Evolutionary conservation across 1,140 invertebrate species (phyloP), one percentile per base, ranked within the genome.

Genomic region (Gonioctena quinquepunctata): DNA sequence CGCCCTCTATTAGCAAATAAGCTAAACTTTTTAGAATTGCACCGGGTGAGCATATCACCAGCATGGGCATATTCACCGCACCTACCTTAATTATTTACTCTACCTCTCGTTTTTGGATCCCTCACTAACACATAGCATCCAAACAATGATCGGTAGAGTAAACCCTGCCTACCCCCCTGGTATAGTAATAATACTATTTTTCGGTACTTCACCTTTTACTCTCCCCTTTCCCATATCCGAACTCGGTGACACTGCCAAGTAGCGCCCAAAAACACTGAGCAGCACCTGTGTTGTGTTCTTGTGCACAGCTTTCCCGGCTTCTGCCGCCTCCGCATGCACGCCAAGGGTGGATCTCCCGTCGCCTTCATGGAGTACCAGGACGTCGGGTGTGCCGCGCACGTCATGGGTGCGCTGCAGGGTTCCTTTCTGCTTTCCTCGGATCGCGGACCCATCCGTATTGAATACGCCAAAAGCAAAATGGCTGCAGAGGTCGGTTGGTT

Each of bases 401-500:
- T 95, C 77, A 93, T 98, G 91, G 89, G 91, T 77, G 89, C 93
- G 78, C 91, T 99, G 75, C 96, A 98, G 86, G 96, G 96, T 82
- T 94, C 94, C 83, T 93, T 96, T 84, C 90, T 98, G 74, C 90
- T 96, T 81, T 96, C 95, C 83, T 97, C 95, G 70, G 96, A 98
- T 83, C 90, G 94, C 76, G 95, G 95, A 80, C 94, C 96, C 82
- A 97, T 99, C 84, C 92, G 96, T 85, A 97, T 98, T 85, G 97
- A 99, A 89, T 98, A 96, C 89, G 96, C 96, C 84, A 96, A 96
- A 88, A 96, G 93, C 86, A 97, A 97, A 90, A 98, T 98, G 96
- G 73, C 80, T 74, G 89, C 89, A 71, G 93, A 95, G 87, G 90
- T 91, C 86, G 88, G 85, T 81, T 71, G 63, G n/a, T n/a, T 82